Conservation (phyloP, 2,113 vertebrate species). For the Bufo gargarizans region DNA sequence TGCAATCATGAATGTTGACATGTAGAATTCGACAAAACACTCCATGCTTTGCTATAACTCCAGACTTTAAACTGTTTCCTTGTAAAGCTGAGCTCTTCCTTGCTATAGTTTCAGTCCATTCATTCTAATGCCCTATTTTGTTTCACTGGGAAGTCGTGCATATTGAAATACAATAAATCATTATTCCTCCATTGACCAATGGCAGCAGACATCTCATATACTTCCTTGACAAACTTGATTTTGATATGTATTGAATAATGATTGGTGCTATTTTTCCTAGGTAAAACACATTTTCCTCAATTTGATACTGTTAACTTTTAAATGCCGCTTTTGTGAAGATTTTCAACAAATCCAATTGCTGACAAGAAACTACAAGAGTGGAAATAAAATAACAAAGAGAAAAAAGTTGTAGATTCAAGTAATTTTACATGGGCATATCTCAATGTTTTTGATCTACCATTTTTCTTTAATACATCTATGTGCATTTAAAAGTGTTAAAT, state of each 20-base stretch:
- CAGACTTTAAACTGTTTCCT: slow-evolving; percentile 2
- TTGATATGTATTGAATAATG: slow-evolving; percentile 80
- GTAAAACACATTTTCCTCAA: slow-evolving; percentile 67
- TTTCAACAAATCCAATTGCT: slow-evolving; percentile 55
- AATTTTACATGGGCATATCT: slow-evolving; percentile 37
- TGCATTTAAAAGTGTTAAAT: slow-evolving; percentile 26
- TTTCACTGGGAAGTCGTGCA: slow-evolving; percentile 69
- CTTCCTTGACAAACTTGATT: slow-evolving; percentile 74
- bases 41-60: not conserved
- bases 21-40: not conserved
- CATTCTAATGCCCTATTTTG: slow-evolving; percentile 63
- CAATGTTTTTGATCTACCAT: slow-evolving; percentile 12
- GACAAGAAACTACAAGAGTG: slow-evolving; percentile 52
- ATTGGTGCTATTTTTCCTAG: slow-evolving; percentile 71
- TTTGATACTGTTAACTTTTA: slow-evolving; percentile 64
- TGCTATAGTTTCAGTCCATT: not conserved
- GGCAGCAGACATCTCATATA: slow-evolving; percentile 74
- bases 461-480: slow-evolving; percentile 39
- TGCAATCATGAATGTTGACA: not conserved
- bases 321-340: slow-evolving; percentile 52
- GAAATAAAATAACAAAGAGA: slow-evolving; percentile 53
- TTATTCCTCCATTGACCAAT: slow-evolving; percentile 78
- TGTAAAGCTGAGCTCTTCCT: not conserved
- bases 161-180: slow-evolving; percentile 74
- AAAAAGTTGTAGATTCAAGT: slow-evolving; percentile 42